A percentile compares a stretch with the other conserved stretches of the same genome.
Conservation (phyloP, 2,888 invertebrate genomes). For the Eumerus sabulonum region DNA sequence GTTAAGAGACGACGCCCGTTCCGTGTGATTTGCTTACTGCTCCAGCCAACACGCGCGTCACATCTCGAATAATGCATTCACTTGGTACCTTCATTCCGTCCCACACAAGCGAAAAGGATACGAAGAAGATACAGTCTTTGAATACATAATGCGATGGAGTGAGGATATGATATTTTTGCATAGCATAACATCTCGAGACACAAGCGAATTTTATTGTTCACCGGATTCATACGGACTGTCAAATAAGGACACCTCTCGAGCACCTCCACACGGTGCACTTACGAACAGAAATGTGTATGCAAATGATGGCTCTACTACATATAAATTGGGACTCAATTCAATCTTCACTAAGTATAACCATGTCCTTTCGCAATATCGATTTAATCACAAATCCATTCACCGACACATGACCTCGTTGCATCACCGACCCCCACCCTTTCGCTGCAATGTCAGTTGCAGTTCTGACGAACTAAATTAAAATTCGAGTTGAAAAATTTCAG, state of each 20-base stretch:
- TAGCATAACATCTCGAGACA: constrained; percentile 57
- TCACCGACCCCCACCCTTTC: constrained; percentile 4
- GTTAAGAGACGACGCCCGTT: constrained; percentile 42
- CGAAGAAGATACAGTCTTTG: constrained; percentile 37
- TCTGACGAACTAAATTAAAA: constrained; percentile 44
- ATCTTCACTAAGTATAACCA: constrained; percentile 20
- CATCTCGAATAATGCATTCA: constrained; percentile 55
- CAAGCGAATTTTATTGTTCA: constrained; percentile 65
- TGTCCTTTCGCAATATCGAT: constrained; percentile 66
- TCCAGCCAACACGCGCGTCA: constrained; percentile 54
- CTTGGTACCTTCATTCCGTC: too few species aligned
- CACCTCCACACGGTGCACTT: constrained; percentile 52
- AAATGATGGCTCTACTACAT: too few species aligned
- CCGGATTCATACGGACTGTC: constrained; percentile 50
- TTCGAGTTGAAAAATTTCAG: constrained; percentile 41
- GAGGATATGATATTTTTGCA: constrained; percentile 65
- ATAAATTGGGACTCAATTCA: too few species aligned
- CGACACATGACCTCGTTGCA: constrained; percentile 52
- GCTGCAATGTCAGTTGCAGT: constrained; percentile 28
- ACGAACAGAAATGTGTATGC: too few species aligned
- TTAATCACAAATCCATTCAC: constrained; percentile 53
- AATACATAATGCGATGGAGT: constrained; percentile 61
- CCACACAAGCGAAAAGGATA: constrained; percentile 18
- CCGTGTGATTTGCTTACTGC: constrained; percentile 54
- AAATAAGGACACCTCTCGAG: constrained; percentile 39